Conservation (phyloP, 2,888 invertebrate species). For the Pristionchus exspectatus region DNA sequence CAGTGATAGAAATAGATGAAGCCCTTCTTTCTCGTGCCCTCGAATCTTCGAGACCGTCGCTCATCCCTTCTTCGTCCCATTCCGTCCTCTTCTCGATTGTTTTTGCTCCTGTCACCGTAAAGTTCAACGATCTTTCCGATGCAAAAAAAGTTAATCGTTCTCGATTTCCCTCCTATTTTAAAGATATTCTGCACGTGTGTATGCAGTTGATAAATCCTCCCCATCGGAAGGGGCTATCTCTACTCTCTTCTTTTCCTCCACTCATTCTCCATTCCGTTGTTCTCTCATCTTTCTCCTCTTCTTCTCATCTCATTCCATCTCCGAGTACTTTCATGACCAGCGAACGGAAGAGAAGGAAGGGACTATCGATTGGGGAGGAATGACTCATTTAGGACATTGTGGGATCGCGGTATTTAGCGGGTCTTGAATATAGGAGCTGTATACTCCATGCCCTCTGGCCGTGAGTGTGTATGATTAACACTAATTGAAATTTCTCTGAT, state of each 20-base stretch:
- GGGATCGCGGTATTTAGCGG: too few relatives aligned
- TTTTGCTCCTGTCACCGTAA: not conserved
- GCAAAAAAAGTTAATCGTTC: not conserved
- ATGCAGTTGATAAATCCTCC: not conserved
- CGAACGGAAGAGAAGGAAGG: not conserved
- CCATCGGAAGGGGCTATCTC: not conserved
- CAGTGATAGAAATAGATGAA: constrained; percentile 30
- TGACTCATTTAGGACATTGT: not conserved
- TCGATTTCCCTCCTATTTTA: not conserved
- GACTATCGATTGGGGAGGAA: not conserved
- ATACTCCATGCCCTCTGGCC: too few relatives aligned
- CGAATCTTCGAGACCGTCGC: not conserved
- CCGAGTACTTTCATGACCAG: not conserved
- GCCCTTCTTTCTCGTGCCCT: not conserved
- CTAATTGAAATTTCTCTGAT: too few relatives aligned
- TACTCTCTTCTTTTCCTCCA: not conserved
- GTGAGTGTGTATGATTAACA: too few relatives aligned
- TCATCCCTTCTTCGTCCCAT: not conserved
- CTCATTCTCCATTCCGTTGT: constrained; percentile 21
- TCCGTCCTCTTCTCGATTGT: constrained; percentile 2
- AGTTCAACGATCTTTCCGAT: constrained; percentile 12
- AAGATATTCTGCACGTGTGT: not conserved
- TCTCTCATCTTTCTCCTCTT: not conserved
- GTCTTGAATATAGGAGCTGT: too few relatives aligned
- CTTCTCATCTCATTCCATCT: not conserved